These are phyloP conservation scores for Metridium senile DNA, from an alignment of 92 coral and sea anemone genomes.

Conservation along the genomic window DNA sequence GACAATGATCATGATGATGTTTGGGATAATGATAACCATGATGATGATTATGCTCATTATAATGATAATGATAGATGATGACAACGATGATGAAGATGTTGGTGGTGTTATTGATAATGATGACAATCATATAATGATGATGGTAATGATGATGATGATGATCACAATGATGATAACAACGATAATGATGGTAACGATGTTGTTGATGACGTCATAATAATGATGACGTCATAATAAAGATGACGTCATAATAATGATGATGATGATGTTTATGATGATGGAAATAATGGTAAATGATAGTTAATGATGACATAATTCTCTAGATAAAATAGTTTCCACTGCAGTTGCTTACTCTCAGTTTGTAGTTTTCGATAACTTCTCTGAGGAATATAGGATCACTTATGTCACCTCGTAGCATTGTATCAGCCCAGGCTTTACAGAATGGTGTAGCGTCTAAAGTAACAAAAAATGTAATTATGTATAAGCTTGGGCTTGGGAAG, in stretches of 20 bases:
- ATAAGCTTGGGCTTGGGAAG: not conserved
- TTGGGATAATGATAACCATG: no score
- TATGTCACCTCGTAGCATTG: slow-evolving; percentile 79
- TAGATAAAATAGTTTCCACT: no score
- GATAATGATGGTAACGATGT: not conserved
- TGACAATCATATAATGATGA: not conserved
- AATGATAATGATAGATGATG: not conserved
- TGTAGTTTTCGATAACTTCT: slow-evolving; percentile 98
- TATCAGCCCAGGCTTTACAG: slow-evolving; percentile 92
- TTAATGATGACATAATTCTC: no score
- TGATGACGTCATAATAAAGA: not conserved
- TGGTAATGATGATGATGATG: not conserved
- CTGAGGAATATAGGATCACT: slow-evolving; percentile 88
- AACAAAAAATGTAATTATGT: not conserved
- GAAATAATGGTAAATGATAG: no score
- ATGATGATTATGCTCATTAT: no score
- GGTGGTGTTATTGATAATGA: not conserved
- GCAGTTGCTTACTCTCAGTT: slow-evolving; percentile 83
- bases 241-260: not conserved
- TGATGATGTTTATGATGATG: not conserved
- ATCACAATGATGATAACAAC: not conserved
- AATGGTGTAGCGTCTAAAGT: slow-evolving; percentile 71
- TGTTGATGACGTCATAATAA: not conserved
- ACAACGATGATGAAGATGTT: not conserved
- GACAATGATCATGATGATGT: no score